Conservation (phyloP, 2,888 invertebrate species). For the Tiliacea citrago region DNA sequence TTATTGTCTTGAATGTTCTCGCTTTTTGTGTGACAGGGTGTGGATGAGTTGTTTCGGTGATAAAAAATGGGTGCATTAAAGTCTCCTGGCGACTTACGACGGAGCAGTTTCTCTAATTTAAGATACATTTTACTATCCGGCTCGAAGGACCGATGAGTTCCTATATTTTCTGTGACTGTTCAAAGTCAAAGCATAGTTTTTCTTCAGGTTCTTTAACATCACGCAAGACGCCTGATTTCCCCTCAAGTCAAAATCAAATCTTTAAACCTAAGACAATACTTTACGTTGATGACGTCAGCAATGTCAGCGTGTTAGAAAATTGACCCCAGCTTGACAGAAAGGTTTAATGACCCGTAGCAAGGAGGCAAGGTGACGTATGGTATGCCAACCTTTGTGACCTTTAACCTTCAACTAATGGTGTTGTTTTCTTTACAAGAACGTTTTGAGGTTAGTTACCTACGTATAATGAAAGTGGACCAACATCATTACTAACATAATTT, state of each 20-base stretch:
- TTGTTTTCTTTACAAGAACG: not conserved
- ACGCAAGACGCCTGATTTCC: not conserved
- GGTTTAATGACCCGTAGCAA: constrained; percentile 7
- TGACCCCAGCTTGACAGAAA: not conserved
- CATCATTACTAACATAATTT: constrained; percentile 7
- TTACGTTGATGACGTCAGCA: not conserved
- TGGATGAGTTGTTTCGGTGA: constrained; percentile 7
- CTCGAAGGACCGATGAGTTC: not conserved
- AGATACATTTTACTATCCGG: not conserved
- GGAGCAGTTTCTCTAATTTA: too few species aligned
- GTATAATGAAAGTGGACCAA: not conserved
- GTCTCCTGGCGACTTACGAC: too few species aligned
- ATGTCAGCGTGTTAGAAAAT: not conserved
- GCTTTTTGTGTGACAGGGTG: constrained; percentile 19
- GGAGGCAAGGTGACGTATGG: constrained; percentile 7
- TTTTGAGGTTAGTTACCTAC: too few species aligned
- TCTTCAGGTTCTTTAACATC: not conserved
- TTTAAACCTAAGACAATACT: not conserved
- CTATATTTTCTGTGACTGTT: not conserved
- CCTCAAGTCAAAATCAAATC: not conserved
- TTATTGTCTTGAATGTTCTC: constrained; percentile 32
- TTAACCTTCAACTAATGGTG: constrained; percentile 10
- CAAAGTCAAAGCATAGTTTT: not conserved
- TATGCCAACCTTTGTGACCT: constrained; percentile 20
- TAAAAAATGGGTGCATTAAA: not conserved